Conservation (phyloP, 1,140 invertebrate genomes). For the Aplysia californica region DNA sequence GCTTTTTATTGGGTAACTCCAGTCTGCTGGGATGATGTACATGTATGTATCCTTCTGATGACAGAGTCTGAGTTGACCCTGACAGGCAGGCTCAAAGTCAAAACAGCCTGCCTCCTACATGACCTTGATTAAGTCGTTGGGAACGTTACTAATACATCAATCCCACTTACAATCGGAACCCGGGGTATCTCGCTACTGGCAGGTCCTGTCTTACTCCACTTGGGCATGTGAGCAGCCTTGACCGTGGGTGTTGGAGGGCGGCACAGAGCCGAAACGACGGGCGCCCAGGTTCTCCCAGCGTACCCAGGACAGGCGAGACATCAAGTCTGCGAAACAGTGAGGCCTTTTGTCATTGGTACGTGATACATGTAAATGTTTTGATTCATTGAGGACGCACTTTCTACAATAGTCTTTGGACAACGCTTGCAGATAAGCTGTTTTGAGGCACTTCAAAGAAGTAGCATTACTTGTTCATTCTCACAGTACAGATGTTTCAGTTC, state of each 20-base stretch:
- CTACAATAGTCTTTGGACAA: too few species aligned
- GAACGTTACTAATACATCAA: background rate
- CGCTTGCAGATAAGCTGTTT: too few species aligned
- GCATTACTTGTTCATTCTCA: too few species aligned
- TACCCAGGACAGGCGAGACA: conserved; percentile 97
- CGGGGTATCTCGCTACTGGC: background rate
- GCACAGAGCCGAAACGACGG: conserved; percentile 37
- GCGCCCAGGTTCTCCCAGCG: conserved; percentile 97
- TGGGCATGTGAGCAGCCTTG: background rate
- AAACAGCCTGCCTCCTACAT: background rate
- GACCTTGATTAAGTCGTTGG: background rate
- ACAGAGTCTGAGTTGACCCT: too few species aligned
- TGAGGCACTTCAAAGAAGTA: too few species aligned
- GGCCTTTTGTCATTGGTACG: too few species aligned
- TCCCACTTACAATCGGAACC: background rate
- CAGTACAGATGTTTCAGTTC: too few species aligned
- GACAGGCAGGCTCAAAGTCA: background rate
- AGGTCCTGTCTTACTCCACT: background rate
- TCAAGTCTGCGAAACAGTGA: conserved; percentile 85
- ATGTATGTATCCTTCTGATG: too few species aligned
- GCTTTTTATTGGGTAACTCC: too few species aligned
- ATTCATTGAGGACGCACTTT: too few species aligned
- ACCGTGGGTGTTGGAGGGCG: conserved; percentile 7
- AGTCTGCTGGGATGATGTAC: too few species aligned
- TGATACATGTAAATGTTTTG: too few species aligned